These are phyloP conservation scores for Volucella inflata DNA, from an alignment of 2,888 invertebrate species.

Conservation along the genomic window DNA sequence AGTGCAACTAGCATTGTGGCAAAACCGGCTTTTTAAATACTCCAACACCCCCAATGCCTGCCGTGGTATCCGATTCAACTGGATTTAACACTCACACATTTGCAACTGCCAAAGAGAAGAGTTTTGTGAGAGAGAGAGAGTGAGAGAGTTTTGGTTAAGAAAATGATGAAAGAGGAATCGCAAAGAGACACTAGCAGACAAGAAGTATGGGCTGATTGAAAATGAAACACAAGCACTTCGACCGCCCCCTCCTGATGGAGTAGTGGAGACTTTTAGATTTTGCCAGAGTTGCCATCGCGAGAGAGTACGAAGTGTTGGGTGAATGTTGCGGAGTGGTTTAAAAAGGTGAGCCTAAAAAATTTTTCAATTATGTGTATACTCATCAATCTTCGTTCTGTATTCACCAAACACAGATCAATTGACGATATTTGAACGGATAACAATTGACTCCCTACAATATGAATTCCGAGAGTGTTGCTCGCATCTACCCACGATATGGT, in stretches of 20 bases:
- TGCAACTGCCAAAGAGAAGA: constrained; percentile 7
- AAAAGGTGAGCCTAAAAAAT: too few relatives aligned
- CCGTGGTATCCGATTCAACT: constrained; percentile 67
- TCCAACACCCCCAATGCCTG: constrained; percentile 73
- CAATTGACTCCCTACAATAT: too few relatives aligned
- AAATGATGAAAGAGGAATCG: constrained; percentile 33
- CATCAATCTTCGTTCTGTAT: too few relatives aligned
- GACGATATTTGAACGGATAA: too few relatives aligned
- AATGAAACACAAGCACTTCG: constrained; percentile 53
- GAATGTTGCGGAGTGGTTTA: too few relatives aligned
- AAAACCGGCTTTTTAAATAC: constrained; percentile 75
- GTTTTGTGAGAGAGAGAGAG: constrained; percentile 11
- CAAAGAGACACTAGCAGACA: constrained; percentile 16
- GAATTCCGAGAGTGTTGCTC: too few relatives aligned
- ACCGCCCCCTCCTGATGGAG: constrained; percentile 30
- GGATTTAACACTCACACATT: constrained; percentile 70
- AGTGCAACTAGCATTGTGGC: constrained; percentile 61
- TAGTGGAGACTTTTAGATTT: constrained; percentile 58
- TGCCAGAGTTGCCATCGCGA: constrained; percentile 44
- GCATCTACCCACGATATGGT: too few relatives aligned
- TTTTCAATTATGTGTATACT: too few relatives aligned
- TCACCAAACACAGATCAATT: too few relatives aligned
- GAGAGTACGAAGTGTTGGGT: too few relatives aligned
- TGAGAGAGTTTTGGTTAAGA: background rate
- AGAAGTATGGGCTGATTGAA: constrained; percentile 43